Conservation (phyloP, 2,797 vertebrate genomes). For the Lycodopsis pacificus region DNA sequence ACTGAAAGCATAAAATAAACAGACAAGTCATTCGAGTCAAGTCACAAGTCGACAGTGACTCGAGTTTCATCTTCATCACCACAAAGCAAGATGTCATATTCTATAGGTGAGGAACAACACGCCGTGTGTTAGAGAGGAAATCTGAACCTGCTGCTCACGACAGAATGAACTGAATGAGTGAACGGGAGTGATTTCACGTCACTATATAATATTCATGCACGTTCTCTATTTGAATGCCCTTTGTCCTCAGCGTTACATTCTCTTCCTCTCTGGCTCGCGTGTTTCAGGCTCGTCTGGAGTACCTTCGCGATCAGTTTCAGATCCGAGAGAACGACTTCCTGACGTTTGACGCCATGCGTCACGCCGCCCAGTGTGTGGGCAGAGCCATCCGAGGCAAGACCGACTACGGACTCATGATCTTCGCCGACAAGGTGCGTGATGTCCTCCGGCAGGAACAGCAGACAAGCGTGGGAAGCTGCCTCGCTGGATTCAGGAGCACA, state of each 20-base stretch:
- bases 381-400: constrained; percentile 93
- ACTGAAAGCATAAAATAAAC: no score
- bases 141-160: neutral
- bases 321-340: constrained; percentile 95
- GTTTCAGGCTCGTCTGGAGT: constrained; percentile 91
- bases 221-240: neutral
- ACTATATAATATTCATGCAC: neutral
- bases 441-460: accelerated
- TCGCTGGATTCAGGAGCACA: constrained; percentile 96
- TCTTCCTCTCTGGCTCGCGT: neutral
- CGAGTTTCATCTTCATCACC: neutral
- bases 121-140: neutral
- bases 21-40: neutral
- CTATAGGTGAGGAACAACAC: neutral
- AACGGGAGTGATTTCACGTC: no score
- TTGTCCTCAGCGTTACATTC: neutral
- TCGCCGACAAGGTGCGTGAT: constrained; percentile 90
- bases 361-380: constrained; percentile 94
- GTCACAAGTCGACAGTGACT: neutral
- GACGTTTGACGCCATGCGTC: constrained; percentile 95
- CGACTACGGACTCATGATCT: constrained; percentile 94
- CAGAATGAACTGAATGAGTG: neutral
- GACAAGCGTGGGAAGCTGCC: constrained; percentile 95
- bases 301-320: constrained; percentile 93
- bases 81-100: neutral